phyloP scores from a whole-genome alignment of 2,888 invertebrate genomes.

The Neelides folsomi region DNA sequence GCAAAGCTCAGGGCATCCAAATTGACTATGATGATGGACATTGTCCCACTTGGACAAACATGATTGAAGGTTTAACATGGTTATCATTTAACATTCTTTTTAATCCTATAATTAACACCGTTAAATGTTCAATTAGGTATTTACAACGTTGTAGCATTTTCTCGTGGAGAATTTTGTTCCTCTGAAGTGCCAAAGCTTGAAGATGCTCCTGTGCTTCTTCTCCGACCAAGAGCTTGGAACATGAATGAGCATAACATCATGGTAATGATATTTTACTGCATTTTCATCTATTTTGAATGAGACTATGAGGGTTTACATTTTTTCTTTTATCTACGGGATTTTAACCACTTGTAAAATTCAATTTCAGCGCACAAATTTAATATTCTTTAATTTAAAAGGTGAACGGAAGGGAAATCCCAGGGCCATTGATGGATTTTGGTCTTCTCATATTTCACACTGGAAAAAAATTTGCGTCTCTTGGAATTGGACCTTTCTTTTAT shows the following conservation, averaged over 20 bases:
- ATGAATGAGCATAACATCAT: slow-evolving; percentile 54
- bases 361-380: not conserved
- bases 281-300: no score
- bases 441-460: slow-evolving; percentile 54
- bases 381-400: slow-evolving; percentile 37
- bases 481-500: slow-evolving; percentile 55
- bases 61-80: slow-evolving; percentile 49
- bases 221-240: slow-evolving; percentile 61
- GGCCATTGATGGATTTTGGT: slow-evolving; percentile 56
- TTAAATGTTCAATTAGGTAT: no score
- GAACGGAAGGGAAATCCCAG: slow-evolving; percentile 49
- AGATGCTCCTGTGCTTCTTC: slow-evolving; percentile 49
- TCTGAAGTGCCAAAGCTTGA: slow-evolving; percentile 42
- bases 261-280: slow-evolving; percentile 37
- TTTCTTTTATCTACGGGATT: slow-evolving; percentile 1
- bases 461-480: slow-evolving; percentile 42
- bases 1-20: slow-evolving; percentile 49
- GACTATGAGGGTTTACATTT: not conserved
- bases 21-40: slow-evolving; percentile 58
- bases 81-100: no score
- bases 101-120: no score
- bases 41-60: slow-evolving; percentile 58
- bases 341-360: not conserved
- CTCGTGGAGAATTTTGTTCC: slow-evolving; percentile 19
- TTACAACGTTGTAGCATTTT: slow-evolving; percentile 40